phyloP scores from a whole-genome alignment of 1,140 invertebrate genomes.

The Dendroctonus valens region DNA sequence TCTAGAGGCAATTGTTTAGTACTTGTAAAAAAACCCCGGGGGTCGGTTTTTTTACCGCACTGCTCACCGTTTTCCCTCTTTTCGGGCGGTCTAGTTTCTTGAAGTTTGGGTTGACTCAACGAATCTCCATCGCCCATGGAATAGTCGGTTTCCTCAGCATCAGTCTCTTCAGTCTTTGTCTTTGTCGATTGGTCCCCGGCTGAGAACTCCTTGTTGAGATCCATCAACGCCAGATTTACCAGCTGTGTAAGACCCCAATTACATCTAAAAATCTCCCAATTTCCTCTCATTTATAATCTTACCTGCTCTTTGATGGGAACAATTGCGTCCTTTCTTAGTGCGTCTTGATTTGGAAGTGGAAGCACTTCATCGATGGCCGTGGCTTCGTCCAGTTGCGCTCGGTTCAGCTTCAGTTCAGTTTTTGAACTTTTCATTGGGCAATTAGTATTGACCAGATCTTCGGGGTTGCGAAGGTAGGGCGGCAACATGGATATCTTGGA shows the following conservation, averaged over 20 bases:
- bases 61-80: too few species aligned
- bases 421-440: not conserved
- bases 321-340: too few species aligned
- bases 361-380: too few species aligned
- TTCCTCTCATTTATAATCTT: too few species aligned
- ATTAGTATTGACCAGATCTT: not conserved
- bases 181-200: not conserved
- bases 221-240: constrained; percentile 1
- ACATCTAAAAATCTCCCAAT: not conserved
- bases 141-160: not conserved
- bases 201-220: not conserved
- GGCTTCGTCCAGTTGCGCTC: not conserved
- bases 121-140: constrained; percentile 5
- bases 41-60: too few species aligned
- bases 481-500: constrained; percentile 15
- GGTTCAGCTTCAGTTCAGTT: not conserved
- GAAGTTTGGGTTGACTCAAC: not conserved
- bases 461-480: not conserved
- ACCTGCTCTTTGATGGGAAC: not conserved
- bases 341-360: too few species aligned
- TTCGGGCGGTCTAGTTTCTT: not conserved
- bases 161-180: not conserved
- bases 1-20: too few species aligned
- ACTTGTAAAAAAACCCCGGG: too few species aligned
- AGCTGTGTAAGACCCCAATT: not conserved